A percentile compares a stretch with the other conserved stretches of the same genome.
phyloP scores from a whole-genome alignment of 1,140 invertebrate genomes.

The Drosophila prosaltans region DNA sequence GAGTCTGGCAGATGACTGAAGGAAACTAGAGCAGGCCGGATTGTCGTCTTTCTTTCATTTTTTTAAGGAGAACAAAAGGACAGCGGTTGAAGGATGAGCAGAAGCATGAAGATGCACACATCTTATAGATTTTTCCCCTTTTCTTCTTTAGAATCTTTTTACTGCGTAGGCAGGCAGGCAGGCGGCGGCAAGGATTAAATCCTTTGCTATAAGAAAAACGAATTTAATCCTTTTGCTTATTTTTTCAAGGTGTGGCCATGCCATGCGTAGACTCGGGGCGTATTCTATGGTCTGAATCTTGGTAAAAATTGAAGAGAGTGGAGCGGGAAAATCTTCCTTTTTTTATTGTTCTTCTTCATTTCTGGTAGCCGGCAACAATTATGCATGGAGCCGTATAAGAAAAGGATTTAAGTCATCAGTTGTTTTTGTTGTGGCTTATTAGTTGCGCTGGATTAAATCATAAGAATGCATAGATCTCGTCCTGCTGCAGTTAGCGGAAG shows the following conservation, averaged over 20 bases:
- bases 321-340: slow-evolving; percentile 13
- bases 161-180: slow-evolving; percentile 62
- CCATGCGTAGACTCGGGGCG: slow-evolving; percentile 44
- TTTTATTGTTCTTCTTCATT: slow-evolving; percentile 16
- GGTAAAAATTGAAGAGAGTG: slow-evolving; percentile 3
- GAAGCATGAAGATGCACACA: slow-evolving; percentile 51
- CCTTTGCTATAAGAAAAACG: slow-evolving; percentile 39
- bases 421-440: slow-evolving; percentile 65
- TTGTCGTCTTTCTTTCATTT: slow-evolving; percentile 21
- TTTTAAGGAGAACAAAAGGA: slow-evolving; percentile 13
- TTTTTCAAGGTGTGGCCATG: slow-evolving; percentile 78
- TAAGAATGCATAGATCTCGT: slow-evolving; percentile 49
- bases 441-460: slow-evolving; percentile 74
- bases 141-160: background rate
- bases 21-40: slow-evolving; percentile 59
- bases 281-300: slow-evolving; percentile 58
- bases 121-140: slow-evolving; percentile 33
- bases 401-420: slow-evolving; percentile 71
- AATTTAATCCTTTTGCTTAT: slow-evolving; percentile 78
- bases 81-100: slow-evolving; percentile 31
- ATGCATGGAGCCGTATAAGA: slow-evolving; percentile 38
- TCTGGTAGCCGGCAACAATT: slow-evolving; percentile 52
- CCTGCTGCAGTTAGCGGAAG: slow-evolving; percentile 54
- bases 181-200: slow-evolving; percentile 59
- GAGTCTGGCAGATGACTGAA: slow-evolving; percentile 55